Evolutionary conservation across 2,888 invertebrate genomes (phyloP), one percentile per base, ranked within the genome.

Genomic region (Andrena bucephala): DNA sequence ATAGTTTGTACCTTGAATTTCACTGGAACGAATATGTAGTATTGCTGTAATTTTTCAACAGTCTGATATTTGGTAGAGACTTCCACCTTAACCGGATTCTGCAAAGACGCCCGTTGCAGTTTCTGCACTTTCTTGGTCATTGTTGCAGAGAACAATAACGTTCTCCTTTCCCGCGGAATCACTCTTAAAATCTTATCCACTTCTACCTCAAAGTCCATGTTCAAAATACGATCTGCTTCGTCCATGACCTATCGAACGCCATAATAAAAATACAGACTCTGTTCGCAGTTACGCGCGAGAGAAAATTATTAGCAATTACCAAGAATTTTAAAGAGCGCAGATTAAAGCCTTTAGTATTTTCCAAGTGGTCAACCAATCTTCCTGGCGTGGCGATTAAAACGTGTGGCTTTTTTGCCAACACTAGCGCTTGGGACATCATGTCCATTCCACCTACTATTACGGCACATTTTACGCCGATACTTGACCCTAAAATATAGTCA

Each of bases 381-480:
- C 99, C 99, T 0, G 99, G 99, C 0, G 99, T 99, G 0, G 99
- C 99, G 59, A 99, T 98, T 83, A 99, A 96, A 88, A 99, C 97
- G 93, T 99, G 99, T 0, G 99, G 99, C 90, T 99, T 99, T 94
- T 99, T 99, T 0, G 98, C 98, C 67, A 99, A 94, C 90, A 97
- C 96, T 80, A 99, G 94, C 0, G 98, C 96, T 93, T 99, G 99
- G 0, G 98, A 97, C 92, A 98, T 97, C 98, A 99, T 99, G 92
- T 99, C 99, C 96, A 99, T 98, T 0, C 99, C 99, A 65, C 99
- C 99, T 3, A 99, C 99, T 91, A 99, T 97, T 0, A 99, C 99
- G 72, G 97, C 98, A 94, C 98, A 98, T 95, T 98, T 98, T 0
- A 99, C 97, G 54, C 99, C 99, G 93, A 99, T 98, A 82, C 96